phyloP scores from a whole-genome alignment of 2,113 vertebrate species.

The Cisticola juncidis region DNA sequence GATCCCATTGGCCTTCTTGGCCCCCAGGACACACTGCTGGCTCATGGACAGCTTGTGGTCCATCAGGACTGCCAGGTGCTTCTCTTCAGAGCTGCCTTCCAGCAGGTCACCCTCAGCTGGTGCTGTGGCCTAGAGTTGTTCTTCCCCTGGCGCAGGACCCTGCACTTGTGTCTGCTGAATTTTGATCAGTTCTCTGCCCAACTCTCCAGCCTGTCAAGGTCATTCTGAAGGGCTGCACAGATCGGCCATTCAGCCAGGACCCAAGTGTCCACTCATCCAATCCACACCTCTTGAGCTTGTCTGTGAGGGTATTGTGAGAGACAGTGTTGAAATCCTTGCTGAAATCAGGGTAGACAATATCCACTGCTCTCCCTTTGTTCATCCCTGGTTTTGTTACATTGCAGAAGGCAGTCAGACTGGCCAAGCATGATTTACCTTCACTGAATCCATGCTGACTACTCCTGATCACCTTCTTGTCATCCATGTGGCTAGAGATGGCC shows the following conservation, averaged over 20 bases:
- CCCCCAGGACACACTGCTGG: background rate
- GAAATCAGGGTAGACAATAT: background rate
- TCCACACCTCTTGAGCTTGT: background rate
- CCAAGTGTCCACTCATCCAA: background rate
- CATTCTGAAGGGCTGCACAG: background rate
- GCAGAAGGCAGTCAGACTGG: background rate
- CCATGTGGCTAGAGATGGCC: too few species aligned
- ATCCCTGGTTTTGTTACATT: background rate
- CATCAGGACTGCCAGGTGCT: background rate
- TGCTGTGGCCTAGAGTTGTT: background rate
- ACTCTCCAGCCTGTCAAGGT: accelerated
- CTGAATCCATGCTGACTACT: background rate
- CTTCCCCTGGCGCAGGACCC: background rate
- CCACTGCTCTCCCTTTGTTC: accelerated
- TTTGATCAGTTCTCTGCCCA: background rate
- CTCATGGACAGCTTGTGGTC: background rate
- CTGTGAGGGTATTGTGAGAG: background rate
- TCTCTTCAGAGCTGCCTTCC: background rate
- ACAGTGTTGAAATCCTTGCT: background rate
- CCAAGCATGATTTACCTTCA: background rate
- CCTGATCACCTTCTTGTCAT: background rate
- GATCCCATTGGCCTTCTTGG: background rate
- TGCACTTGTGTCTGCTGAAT: background rate
- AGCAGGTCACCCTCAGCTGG: background rate
- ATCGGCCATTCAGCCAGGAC: background rate